Evolutionary conservation across 2,113 vertebrate genomes (phyloP).

Genomic region (Notarius quadriscutis): DNA sequence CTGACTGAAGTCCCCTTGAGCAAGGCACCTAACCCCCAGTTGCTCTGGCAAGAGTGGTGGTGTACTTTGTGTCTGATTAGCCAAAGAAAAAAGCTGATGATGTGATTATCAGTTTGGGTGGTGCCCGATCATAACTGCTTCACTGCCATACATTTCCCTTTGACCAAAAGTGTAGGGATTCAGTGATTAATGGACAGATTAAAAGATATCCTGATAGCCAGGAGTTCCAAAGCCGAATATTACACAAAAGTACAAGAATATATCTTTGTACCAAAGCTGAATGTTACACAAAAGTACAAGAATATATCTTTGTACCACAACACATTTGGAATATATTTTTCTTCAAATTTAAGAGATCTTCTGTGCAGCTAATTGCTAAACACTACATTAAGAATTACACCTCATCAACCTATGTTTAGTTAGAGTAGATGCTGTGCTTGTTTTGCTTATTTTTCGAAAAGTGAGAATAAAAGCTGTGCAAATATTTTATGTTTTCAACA

Average conservation of each 20-base stretch:
- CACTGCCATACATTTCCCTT: slow-evolving; percentile 50
- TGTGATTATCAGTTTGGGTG: no score
- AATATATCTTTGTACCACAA: not conserved
- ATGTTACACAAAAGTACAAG: slow-evolving; percentile 29
- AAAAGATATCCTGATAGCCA: slow-evolving; percentile 50
- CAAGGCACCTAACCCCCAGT: no score
- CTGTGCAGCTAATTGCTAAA: slow-evolving; percentile 27
- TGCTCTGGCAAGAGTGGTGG: no score
- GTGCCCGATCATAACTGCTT: slow-evolving; percentile 44
- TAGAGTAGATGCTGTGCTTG: slow-evolving; percentile 10
- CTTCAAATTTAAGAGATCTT: slow-evolving; percentile 21
- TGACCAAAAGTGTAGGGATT: slow-evolving; percentile 52
- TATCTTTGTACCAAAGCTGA: slow-evolving; percentile 52
- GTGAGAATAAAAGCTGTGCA: slow-evolving; percentile 38
- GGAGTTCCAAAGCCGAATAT: slow-evolving; percentile 57
- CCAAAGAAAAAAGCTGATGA: no score
- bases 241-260: not conserved
- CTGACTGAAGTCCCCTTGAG: no score
- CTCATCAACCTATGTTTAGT: slow-evolving; percentile 35
- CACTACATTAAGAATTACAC: slow-evolving; percentile 32
- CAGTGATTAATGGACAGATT: slow-evolving; percentile 57
- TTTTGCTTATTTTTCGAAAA: slow-evolving; percentile 33
- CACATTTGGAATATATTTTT: slow-evolving; percentile 1
- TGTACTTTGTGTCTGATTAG: no score
- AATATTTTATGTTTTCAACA: slow-evolving; percentile 45